phyloP scores from a whole-genome alignment of 2,797 vertebrate species.

The Poliocrania exsul region DNA sequence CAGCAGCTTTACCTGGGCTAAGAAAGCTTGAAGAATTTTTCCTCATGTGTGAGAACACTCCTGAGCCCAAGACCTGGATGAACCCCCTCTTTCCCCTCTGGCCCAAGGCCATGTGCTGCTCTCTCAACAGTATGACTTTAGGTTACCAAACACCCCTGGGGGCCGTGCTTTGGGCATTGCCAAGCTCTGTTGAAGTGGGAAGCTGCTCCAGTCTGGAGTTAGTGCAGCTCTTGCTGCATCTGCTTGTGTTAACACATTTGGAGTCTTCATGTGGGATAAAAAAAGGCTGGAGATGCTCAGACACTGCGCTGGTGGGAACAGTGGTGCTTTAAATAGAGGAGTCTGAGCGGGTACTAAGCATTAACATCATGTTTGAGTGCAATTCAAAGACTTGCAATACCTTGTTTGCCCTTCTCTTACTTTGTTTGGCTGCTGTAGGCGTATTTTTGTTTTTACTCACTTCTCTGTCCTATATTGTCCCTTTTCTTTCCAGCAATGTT shows the following conservation, averaged over 20 bases:
- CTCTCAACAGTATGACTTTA: neutral
- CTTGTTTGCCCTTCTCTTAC: conserved; percentile 15
- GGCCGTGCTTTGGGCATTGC: neutral
- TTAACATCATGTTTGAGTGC: neutral
- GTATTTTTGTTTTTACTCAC: conserved; percentile 34
- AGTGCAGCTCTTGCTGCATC: fast-evolving
- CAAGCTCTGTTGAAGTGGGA: fast-evolving
- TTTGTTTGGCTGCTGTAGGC: conserved; percentile 25
- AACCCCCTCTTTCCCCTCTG: neutral
- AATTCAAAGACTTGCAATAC: neutral
- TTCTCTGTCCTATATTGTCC: conserved; percentile 19
- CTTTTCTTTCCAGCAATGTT: conserved; percentile 11
- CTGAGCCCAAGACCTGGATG: neutral
- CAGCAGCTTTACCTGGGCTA: neutral
- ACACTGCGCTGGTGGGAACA: fast-evolving
- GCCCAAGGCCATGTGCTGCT: neutral
- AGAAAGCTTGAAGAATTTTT: neutral
- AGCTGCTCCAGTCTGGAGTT: neutral
- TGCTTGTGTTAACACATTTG: fast-evolving
- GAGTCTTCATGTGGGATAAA: neutral
- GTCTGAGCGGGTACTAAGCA: neutral
- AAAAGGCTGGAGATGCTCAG: neutral
- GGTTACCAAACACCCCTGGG: fast-evolving
- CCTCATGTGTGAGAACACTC: neutral
- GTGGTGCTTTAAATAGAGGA: neutral